These are phyloP conservation scores for Caenorhabditis panamensis DNA, from an alignment of 2,888 invertebrate genomes.

Conservation along the genomic window DNA sequence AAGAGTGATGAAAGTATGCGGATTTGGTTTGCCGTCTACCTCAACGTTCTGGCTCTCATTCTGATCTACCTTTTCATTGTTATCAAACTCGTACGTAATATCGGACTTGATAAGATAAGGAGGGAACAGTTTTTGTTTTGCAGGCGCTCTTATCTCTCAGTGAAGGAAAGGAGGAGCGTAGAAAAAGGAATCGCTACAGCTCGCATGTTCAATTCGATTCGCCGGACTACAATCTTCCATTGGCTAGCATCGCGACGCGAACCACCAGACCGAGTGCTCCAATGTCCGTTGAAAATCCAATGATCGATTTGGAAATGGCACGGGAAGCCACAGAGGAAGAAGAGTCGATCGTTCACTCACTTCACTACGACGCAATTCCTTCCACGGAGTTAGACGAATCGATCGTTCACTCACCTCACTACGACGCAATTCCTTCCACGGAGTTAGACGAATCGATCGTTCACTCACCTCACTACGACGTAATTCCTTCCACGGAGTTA, in stretches of 20 bases:
- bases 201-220: slow-evolving; percentile 43
- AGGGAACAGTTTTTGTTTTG: no score
- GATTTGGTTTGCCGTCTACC: slow-evolving; percentile 48
- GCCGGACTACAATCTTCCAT: slow-evolving; percentile 44
- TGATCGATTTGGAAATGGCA: slow-evolving; percentile 32
- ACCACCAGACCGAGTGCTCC: slow-evolving; percentile 6
- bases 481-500: slow-evolving; percentile 19
- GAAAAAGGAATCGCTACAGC: slow-evolving; percentile 33
- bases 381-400: slow-evolving; percentile 33
- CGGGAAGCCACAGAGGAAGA: slow-evolving; percentile 29
- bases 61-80: slow-evolving; percentile 47
- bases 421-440: no score
- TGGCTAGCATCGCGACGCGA: slow-evolving; percentile 43
- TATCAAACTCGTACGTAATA: slow-evolving; percentile 47
- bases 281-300: slow-evolving; percentile 29
- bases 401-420: no score
- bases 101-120: neutral
- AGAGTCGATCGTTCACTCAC: slow-evolving; percentile 10
- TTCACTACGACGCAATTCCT: slow-evolving; percentile 31
- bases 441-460: slow-evolving; percentile 23
- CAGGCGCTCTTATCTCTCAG: slow-evolving; percentile 49
- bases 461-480: slow-evolving; percentile 23
- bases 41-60: slow-evolving; percentile 41
- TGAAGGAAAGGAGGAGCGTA: slow-evolving; percentile 33
- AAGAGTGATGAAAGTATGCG: slow-evolving; percentile 43